Evolutionary conservation across 2,797 vertebrate species (phyloP), one percentile per base, ranked within the genome.

Genomic region (Dromococcyx pavoninus): DNA sequence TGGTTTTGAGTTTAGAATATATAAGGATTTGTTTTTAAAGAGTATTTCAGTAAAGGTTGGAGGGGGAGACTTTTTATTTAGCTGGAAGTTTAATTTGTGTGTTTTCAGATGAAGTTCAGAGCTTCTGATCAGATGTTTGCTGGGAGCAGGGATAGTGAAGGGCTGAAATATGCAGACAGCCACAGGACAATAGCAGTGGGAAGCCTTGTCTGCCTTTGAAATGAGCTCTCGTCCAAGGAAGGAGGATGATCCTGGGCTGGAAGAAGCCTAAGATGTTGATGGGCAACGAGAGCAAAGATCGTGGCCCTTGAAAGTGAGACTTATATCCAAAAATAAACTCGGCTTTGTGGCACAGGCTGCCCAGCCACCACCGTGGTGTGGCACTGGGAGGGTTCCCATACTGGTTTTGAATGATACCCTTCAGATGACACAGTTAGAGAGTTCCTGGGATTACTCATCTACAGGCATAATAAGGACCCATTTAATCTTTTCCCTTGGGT

Each of bases 1-100:
- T 97, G 97, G 44, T 96, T 94, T 93, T 93, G n/a, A 11, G 78
- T 72, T 93, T 64, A 82, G 91, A 84, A 84, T 75, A 79, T 74
- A 80, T 69, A 54, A 84, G 60, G 67, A 48, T 44, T 79, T 81
- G 85, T 60, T 94, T 95, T 95, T 86, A 66, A 67, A 88, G 78
- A 91, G 70, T 13, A 62, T 89, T 94, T 93, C 94, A 28, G 79
- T 60, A 24, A 69, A 93, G 64, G 70, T 37, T 93, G 82, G 70
- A 18, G 8, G 32, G 43, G 24, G 22, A 9, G 53, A 18, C 46
- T 83, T 91, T 81, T 93, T 83, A 48, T 92, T 93, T 69, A 83
- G 72, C 90, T 92, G 46, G 72, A 91, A 91, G 89, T 91, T 94
- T 79, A 78, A 94, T 91, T 87, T 65, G 30, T 90, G 62, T 78